Conservation (phyloP, 2,113 vertebrate species). For the Microtus ochrogaster region DNA sequence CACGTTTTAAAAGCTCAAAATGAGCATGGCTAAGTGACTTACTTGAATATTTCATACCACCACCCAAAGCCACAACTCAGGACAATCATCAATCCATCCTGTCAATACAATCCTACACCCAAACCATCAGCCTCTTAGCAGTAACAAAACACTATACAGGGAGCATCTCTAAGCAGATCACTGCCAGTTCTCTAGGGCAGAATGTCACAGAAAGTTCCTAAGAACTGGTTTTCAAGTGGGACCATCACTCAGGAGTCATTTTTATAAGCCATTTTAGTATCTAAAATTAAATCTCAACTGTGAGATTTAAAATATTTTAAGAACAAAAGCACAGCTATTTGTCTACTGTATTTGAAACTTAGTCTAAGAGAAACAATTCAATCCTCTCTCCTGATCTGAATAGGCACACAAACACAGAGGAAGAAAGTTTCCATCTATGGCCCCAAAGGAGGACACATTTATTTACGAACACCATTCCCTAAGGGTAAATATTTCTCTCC, state of each 20-base stretch:
- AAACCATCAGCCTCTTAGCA: constrained; percentile 81
- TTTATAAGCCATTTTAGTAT: constrained; percentile 70
- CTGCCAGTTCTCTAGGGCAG: constrained; percentile 79
- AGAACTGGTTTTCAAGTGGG: constrained; percentile 83
- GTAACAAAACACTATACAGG: constrained; percentile 82
- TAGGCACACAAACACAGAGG: constrained; percentile 83
- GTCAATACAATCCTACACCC: constrained; percentile 79
- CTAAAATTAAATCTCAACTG: constrained; percentile 72
- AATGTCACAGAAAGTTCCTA: constrained; percentile 82
- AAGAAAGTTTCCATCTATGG: constrained; percentile 84
- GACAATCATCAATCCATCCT: constrained; percentile 81
- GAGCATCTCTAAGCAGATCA: constrained; percentile 80
- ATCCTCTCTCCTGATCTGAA: constrained; percentile 77
- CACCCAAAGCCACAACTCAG: constrained; percentile 79
- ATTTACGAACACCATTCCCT: constrained; percentile 83
- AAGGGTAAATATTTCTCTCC: constrained; percentile 82
- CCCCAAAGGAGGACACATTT: constrained; percentile 81
- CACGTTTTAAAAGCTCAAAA: constrained; percentile 74
- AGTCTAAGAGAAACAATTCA: constrained; percentile 81
- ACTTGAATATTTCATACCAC: constrained; percentile 77
- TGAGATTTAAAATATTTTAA: constrained; percentile 59
- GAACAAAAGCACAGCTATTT: constrained; percentile 73
- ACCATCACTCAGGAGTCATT: constrained; percentile 81
- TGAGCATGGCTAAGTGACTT: constrained; percentile 70
- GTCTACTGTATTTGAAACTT: constrained; percentile 80